These are phyloP conservation scores for Leuciscus waleckii DNA, from an alignment of 2,797 vertebrate genomes.

Conservation along the genomic window DNA sequence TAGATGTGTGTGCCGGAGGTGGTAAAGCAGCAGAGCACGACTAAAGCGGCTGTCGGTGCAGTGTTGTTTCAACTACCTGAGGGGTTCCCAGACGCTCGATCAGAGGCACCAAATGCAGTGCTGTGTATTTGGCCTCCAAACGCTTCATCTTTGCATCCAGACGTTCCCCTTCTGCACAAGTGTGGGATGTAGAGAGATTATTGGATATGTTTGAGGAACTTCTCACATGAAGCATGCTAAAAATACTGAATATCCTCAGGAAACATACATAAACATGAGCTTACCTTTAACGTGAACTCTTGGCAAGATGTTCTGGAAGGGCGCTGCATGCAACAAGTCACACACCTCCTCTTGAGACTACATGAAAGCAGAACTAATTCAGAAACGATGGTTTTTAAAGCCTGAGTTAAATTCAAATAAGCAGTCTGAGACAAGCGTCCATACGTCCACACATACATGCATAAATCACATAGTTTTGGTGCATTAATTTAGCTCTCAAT, in stretches of 20 bases:
- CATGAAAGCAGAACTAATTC: neutral
- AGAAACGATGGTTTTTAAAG: conserved; percentile 5
- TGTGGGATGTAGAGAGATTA: conserved; percentile 20
- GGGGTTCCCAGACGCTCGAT: conserved; percentile 97
- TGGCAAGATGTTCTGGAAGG: conserved; percentile 97
- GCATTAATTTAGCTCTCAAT: neutral
- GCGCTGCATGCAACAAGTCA: conserved; percentile 94
- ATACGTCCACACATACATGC: too few species aligned
- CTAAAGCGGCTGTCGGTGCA: neutral
- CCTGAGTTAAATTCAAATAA: conserved; percentile 6
- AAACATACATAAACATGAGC: neutral
- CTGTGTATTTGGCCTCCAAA: conserved; percentile 95
- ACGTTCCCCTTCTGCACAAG: conserved; percentile 90
- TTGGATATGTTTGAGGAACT: conserved; percentile 15
- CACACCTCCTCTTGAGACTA: conserved; percentile 98
- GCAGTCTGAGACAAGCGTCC: neutral
- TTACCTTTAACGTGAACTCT: conserved; percentile 97
- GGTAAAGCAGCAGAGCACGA: neutral
- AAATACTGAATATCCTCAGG: neutral
- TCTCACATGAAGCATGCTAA: neutral
- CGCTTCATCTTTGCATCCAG: conserved; percentile 99
- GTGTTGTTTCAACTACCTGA: conserved; percentile 83
- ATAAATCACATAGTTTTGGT: neutral
- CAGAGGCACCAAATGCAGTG: conserved; percentile 93
- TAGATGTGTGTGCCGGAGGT: neutral